These are phyloP conservation scores for Solen grandis DNA, from an alignment of 1,140 invertebrate genomes.

Conservation along the genomic window DNA sequence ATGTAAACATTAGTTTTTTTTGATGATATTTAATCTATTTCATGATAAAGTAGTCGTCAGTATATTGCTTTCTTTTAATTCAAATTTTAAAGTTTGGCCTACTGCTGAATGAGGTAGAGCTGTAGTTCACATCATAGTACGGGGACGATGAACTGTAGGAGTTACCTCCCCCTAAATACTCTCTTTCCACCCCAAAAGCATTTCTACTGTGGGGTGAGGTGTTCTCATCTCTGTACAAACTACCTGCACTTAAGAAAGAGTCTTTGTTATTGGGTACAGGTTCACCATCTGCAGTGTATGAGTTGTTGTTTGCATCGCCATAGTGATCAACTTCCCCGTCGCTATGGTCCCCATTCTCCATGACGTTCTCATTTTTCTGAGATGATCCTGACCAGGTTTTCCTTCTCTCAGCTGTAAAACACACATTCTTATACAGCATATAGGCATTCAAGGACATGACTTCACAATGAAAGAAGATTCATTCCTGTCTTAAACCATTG, in stretches of 20 bases:
- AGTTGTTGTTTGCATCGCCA: constrained; percentile 41
- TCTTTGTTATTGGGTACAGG: not conserved
- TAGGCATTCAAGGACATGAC: not conserved
- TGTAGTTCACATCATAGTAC: constrained; percentile 23
- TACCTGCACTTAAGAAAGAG: not conserved
- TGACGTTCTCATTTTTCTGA: constrained; percentile 6
- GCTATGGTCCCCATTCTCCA: not conserved
- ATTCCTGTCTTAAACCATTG: not conserved
- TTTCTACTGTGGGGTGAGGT: not conserved
- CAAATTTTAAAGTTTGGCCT: constrained; percentile 51
- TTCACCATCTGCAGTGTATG: not conserved
- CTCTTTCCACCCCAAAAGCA: not conserved
- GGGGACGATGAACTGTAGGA: not conserved
- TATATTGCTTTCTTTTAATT: not conserved
- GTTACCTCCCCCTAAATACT: not conserved
- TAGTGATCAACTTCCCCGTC: constrained; percentile 28
- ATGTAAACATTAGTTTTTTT: too few relatives aligned
- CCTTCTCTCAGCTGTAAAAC: constrained; percentile 42
- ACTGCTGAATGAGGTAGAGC: constrained; percentile 31
- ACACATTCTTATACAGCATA: not conserved
- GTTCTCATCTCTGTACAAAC: not conserved
- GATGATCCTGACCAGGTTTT: constrained; percentile 53
- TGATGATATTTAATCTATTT: too few relatives aligned
- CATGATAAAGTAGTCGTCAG: too few relatives aligned
- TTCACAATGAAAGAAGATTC: not conserved